Conservation (phyloP, 2,888 invertebrate species). For the Heliconius ethilla region DNA sequence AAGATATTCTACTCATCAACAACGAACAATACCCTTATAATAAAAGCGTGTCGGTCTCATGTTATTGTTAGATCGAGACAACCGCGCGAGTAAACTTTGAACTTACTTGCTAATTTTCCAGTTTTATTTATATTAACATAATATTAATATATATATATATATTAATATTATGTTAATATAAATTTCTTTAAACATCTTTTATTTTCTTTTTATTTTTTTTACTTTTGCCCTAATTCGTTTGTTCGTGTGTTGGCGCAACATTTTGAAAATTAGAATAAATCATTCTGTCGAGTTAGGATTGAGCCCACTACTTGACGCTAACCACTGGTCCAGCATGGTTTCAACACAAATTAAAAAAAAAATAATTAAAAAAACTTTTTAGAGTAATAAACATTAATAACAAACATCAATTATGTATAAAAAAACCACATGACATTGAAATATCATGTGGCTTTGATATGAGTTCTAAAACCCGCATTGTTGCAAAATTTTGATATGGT, state of each 20-base stretch:
- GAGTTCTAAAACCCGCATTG: neutral
- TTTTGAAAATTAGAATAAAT: no score
- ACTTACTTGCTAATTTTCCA: neutral
- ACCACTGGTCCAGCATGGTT: neutral
- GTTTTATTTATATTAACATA: neutral
- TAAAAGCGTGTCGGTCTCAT: constrained; percentile 3
- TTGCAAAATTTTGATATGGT: neutral
- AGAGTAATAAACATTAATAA: no score
- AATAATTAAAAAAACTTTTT: no score
- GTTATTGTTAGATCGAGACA: neutral
- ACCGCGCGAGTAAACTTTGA: neutral
- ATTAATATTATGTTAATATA: no score
- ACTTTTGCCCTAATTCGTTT: no score
- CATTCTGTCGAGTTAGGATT: neutral
- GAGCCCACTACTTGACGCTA: no score
- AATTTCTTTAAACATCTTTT: no score
- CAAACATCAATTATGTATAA: neutral
- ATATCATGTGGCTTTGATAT: neutral
- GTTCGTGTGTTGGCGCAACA: no score
- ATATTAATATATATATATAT: no score
- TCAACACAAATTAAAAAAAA: no score
- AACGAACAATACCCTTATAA: neutral
- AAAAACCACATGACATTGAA: neutral
- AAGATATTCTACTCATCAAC: neutral
- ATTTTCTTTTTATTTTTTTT: no score